Evolutionary conservation across 2,797 vertebrate species (phyloP).

Genomic region (Smutsia gigantea): DNA sequence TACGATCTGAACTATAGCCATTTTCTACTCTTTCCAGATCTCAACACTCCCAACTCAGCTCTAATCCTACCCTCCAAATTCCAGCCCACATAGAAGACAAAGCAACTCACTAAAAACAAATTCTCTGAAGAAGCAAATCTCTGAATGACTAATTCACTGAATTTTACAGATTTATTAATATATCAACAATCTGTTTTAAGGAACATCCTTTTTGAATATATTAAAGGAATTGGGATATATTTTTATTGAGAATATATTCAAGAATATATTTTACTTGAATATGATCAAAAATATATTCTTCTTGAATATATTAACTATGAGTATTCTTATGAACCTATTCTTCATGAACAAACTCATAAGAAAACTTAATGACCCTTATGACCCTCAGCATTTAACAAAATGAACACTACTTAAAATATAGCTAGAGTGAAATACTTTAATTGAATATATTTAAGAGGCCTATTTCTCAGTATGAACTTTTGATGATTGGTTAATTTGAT

Average conservation of each 20-base stretch:
- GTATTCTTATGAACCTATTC: neutral
- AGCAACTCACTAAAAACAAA: neutral
- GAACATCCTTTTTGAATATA: neutral
- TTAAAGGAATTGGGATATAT: neutral
- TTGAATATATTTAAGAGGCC: neutral
- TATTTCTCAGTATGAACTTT: neutral
- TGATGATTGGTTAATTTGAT: neutral
- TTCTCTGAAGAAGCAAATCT: slow-evolving; percentile 3
- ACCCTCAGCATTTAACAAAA: slow-evolving; percentile 2
- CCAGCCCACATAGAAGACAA: neutral
- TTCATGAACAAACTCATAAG: neutral
- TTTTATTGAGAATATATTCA: neutral
- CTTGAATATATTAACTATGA: neutral
- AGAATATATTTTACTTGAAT: neutral
- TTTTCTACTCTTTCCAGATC: neutral
- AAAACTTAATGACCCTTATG: neutral
- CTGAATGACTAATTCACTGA: neutral
- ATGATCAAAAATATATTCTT: neutral
- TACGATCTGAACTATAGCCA: neutral
- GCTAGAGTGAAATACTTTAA: neutral
- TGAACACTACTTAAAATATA: neutral
- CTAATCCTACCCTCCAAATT: neutral
- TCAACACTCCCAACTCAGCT: neutral
- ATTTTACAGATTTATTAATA: slow-evolving; percentile 10
- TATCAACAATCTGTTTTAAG: slow-evolving; percentile 8